Evolutionary conservation across 2,797 vertebrate genomes (phyloP).

Genomic region (Hippoglossus hippoglossus): DNA sequence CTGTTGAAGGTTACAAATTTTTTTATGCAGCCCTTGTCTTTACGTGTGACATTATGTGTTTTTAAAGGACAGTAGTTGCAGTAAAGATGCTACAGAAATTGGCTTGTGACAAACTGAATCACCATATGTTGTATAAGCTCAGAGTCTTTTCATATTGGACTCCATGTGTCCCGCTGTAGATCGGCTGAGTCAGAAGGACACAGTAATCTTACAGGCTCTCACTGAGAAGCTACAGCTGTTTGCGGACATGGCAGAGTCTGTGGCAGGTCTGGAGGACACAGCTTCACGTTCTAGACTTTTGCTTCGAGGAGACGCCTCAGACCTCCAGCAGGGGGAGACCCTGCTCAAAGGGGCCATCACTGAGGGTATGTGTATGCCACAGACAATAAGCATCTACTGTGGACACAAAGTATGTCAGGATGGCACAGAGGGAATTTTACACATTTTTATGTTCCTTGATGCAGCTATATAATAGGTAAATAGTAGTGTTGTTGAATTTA

Average conservation of each 20-base stretch:
- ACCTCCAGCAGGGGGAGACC: constrained; percentile 90
- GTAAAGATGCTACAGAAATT: neutral
- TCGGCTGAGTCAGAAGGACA: constrained; percentile 88
- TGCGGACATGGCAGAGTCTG: constrained; percentile 88
- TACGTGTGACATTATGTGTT: neutral
- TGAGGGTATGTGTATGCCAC: constrained; percentile 83
- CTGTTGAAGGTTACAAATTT: neutral
- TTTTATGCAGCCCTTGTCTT: neutral
- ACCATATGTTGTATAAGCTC: neutral
- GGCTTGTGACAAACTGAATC: neutral
- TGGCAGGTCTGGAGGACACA: constrained; percentile 84
- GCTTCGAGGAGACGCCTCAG: constrained; percentile 85
- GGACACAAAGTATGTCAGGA: neutral
- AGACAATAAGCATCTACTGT: neutral
- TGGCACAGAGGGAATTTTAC: neutral
- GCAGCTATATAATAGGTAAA: neutral
- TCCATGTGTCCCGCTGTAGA: constrained; percentile 74
- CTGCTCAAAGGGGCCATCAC: constrained; percentile 91
- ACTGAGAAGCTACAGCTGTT: constrained; percentile 94
- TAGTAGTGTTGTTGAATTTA: neutral
- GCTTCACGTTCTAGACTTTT: constrained; percentile 79
- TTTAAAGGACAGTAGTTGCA: neutral
- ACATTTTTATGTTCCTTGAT: neutral
- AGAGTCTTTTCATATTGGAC: neutral
- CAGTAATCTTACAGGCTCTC: constrained; percentile 87